phyloP scores from a whole-genome alignment of 1,140 invertebrate genomes.

The Drosophila seguyi region DNA sequence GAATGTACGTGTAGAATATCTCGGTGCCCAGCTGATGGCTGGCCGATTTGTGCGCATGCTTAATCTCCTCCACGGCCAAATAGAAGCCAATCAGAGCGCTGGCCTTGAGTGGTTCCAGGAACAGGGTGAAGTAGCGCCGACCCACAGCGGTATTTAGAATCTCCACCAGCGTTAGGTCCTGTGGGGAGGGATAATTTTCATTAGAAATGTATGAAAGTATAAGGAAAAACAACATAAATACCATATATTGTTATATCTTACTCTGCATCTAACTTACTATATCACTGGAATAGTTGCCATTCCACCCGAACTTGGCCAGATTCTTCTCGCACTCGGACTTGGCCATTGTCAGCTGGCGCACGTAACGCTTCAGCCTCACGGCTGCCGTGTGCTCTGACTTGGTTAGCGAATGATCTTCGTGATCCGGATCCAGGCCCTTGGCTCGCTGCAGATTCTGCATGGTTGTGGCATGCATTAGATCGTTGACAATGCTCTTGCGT shows the following conservation, averaged over 20 bases:
- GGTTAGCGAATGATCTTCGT: conserved; percentile 87
- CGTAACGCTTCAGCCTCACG: conserved; percentile 90
- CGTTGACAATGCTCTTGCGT: conserved; percentile 93
- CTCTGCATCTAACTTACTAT: no score
- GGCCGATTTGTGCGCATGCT: conserved; percentile 89
- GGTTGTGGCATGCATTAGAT: conserved; percentile 97
- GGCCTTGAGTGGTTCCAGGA: conserved; percentile 92
- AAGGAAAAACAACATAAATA: no score
- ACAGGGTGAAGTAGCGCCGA: conserved; percentile 91
- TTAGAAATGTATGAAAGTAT: background rate
- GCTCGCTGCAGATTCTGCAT: conserved; percentile 94
- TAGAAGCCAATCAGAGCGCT: conserved; percentile 94
- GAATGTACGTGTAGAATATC: conserved; percentile 95
- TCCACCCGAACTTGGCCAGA: conserved; percentile 91
- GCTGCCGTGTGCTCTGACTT: conserved; percentile 91
- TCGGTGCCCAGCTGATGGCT: conserved; percentile 95
- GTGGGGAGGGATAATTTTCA: background rate
- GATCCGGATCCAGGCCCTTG: conserved; percentile 90
- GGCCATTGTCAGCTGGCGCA: conserved; percentile 93
- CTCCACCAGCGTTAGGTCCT: conserved; percentile 88
- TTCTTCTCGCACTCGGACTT: conserved; percentile 94
- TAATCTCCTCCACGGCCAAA: conserved; percentile 94
- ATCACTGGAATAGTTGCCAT: conserved; percentile 89
- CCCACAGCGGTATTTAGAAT: conserved; percentile 90
- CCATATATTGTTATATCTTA: no score